A percentile compares a stretch with the other conserved stretches of the same genome.
Evolutionary conservation across 2,797 vertebrate genomes (phyloP).

Genomic region (Oreochromis mossambicus): DNA sequence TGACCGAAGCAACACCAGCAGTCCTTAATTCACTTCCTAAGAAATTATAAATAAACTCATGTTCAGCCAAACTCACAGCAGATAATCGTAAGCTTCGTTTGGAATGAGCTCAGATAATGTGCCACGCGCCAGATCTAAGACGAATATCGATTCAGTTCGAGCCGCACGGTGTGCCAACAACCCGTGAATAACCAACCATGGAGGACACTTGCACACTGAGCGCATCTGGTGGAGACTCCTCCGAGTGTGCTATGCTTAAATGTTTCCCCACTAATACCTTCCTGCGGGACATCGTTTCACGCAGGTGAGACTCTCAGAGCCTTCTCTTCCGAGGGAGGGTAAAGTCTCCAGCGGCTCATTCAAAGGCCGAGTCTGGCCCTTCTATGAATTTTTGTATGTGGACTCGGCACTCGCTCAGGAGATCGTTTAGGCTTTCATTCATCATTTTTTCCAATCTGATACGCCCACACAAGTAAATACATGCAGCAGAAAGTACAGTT

Average conservation of each 20-base stretch:
- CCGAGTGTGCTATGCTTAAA: constrained; percentile 11
- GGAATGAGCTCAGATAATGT: constrained; percentile 29
- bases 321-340: not conserved
- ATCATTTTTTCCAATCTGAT: not conserved
- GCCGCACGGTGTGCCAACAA: constrained; percentile 28
- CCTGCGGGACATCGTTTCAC: not conserved
- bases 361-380: not conserved
- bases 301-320: constrained; percentile 1
- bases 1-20: not conserved
- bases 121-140: constrained; percentile 42
- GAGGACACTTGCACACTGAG: constrained; percentile 36
- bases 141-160: constrained; percentile 48
- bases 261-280: constrained; percentile 28
- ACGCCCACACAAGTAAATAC: not conserved
- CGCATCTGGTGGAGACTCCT: constrained; percentile 21
- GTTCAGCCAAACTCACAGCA: not conserved
- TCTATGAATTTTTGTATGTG: not conserved
- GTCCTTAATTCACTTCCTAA: not conserved
- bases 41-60: not conserved
- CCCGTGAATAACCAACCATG: constrained; percentile 38
- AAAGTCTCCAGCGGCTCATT: not conserved
- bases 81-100: not conserved
- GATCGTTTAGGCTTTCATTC: not conserved
- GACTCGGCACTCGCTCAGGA: no score
- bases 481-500: not conserved